Evolutionary conservation across 2,113 vertebrate genomes (phyloP).

Genomic region (Lepidothrix coronata): DNA sequence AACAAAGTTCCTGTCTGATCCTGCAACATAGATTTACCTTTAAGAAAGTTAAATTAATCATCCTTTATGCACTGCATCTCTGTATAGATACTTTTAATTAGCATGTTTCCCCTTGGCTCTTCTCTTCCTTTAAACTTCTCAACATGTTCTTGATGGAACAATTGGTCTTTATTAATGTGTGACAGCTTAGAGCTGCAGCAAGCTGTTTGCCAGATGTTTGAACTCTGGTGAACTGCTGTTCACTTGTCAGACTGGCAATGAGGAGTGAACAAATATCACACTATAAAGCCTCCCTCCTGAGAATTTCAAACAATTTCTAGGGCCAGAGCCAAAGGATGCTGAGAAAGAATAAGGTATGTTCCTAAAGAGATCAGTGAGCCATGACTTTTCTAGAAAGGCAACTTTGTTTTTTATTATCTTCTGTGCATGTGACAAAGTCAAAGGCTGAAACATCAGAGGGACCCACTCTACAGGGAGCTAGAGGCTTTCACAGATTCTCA

Average conservation of each 20-base stretch:
- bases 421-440: not conserved
- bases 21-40: not conserved
- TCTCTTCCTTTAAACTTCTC: conserved; percentile 50
- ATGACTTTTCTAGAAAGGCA: conserved; percentile 10
- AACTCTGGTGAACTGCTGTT: conserved; percentile 61
- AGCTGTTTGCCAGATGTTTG: conserved; percentile 70
- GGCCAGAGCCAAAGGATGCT: conserved; percentile 2
- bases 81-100: conserved; percentile 52
- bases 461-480: rapidly evolving
- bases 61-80: not conserved
- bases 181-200: conserved; percentile 54
- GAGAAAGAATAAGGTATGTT: conserved; percentile 15
- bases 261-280: not conserved
- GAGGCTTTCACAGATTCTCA: not conserved
- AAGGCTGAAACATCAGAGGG: not conserved
- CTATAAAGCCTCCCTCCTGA: conserved; percentile 35
- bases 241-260: conserved; percentile 47
- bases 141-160: conserved; percentile 59
- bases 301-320: conserved; percentile 23
- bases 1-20: not conserved
- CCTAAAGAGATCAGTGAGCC: conserved; percentile 30
- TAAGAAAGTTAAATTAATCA: conserved; percentile 26
- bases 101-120: conserved; percentile 33
- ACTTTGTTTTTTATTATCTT: not conserved
- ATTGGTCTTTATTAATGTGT: conserved; percentile 60